phyloP scores from a whole-genome alignment of 1,140 invertebrate species.

The Aphaenogaster ashmeadi region DNA sequence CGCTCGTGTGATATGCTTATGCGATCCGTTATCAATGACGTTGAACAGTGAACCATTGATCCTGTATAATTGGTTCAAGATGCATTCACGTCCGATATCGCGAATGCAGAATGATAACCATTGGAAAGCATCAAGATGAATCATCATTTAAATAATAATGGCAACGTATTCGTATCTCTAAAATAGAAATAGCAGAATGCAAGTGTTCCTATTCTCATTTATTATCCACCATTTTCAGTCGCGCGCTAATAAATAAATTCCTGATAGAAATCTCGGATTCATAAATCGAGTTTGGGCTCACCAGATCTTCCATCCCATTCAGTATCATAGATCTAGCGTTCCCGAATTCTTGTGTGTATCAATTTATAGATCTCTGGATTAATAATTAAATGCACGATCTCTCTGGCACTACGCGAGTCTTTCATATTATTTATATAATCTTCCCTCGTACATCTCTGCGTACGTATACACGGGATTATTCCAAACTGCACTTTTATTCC shows the following conservation, averaged over 20 bases:
- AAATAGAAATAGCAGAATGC: neutral
- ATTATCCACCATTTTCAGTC: neutral
- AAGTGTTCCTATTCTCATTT: neutral
- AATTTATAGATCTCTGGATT: neutral
- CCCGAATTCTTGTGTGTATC: neutral
- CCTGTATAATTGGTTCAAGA: constrained; percentile 53
- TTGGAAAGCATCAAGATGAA: neutral
- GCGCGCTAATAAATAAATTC: neutral
- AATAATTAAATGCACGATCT: neutral
- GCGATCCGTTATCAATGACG: constrained; percentile 40
- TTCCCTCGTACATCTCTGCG: neutral
- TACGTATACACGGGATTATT: neutral
- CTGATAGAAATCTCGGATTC: neutral
- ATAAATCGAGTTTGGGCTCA: neutral
- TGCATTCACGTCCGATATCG: constrained; percentile 32
- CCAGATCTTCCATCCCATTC: neutral
- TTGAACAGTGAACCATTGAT: constrained; percentile 47
- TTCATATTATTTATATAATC: neutral
- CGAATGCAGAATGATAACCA: neutral
- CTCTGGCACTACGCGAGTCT: neutral
- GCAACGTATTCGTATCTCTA: neutral
- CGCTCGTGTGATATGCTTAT: constrained; percentile 15
- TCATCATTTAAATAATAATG: neutral
- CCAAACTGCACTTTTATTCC: neutral
- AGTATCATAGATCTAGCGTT: neutral